Evolutionary conservation across 2,797 vertebrate species (phyloP), one percentile per base, ranked within the genome.

Genomic region (Gadopsis bispinosus): DNA sequence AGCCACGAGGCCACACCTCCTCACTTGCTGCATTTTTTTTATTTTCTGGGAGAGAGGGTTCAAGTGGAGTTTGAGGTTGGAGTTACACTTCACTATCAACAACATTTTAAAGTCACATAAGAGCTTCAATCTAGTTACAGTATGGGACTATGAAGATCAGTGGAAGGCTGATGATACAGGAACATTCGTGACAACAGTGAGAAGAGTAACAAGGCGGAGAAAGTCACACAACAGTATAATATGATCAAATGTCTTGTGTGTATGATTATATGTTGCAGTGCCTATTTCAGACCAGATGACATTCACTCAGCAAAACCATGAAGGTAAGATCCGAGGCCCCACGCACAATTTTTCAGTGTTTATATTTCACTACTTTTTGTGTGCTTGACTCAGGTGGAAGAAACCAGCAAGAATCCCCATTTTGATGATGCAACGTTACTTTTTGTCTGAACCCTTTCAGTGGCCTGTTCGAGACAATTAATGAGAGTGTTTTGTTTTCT

Each of bases 401-500:
- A 79, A 84, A 89, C 86, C 59, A 79, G 61, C 6, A 58, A 82
- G 83, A 78, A 86, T 83, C 43, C 77, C 78, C 64, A 58, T 88
- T 89, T 62, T 81, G 81, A 92, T 94, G 91, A 94, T 87, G 92
- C 90, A 93, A 91, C 47, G 12, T 66, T 84, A 84, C 88, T 89
- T 92, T 91, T 88, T 75, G 79, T 81, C 69, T 88, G 81, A 91
- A 88, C 87, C 77, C 80, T 65, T 63, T 81, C 78, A 29, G 79
- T 80, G 82, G 89, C 84, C 89, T 50, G 73, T 12, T 70, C 10
- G 59, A 90, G 81, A 92, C 93, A 93, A 89, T 93, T 94, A 94
- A 94, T 89, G 90, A 94, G 90, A 90, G 85, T 89, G 89, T 94
- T 92, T 94, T 94, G 91, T 92, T 94, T 92, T 94, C 88, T 90